These are phyloP conservation scores for Hybognathus amarus DNA, from an alignment of 2,797 vertebrate genomes.

Conservation along the genomic window DNA sequence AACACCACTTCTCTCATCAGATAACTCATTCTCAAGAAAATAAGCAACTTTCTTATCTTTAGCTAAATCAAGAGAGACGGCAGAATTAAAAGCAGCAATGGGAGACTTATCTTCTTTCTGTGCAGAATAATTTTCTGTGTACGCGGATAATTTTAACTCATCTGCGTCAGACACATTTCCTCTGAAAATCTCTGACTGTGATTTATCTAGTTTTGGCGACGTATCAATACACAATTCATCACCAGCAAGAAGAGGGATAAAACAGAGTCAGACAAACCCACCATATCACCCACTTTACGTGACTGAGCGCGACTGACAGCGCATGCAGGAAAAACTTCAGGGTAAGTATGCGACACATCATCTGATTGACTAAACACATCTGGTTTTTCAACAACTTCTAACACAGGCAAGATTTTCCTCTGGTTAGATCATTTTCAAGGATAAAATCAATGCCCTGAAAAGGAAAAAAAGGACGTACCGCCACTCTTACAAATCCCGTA, in stretches of 20 bases:
- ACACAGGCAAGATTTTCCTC: neutral
- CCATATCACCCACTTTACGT: neutral
- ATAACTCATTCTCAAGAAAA: neutral
- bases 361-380: neutral
- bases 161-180: neutral
- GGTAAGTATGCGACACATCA: neutral
- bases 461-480: too few species aligned
- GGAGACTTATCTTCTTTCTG: neutral
- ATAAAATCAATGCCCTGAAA: too few species aligned
- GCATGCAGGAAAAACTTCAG: neutral
- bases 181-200: neutral
- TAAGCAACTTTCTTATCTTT: neutral
- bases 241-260: neutral
- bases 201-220: neutral
- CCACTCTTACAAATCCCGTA: too few species aligned
- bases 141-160: neutral
- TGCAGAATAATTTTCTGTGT: neutral
- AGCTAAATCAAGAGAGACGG: neutral
- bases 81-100: neutral
- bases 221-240: neutral
- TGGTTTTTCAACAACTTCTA: neutral
- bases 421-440: too few species aligned
- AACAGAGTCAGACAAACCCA: neutral
- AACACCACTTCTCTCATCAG: neutral
- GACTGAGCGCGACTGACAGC: neutral